Base-by-base conservation (phyloP, 2,888 invertebrate genomes). In the Drosophila lutescens region DNA sequence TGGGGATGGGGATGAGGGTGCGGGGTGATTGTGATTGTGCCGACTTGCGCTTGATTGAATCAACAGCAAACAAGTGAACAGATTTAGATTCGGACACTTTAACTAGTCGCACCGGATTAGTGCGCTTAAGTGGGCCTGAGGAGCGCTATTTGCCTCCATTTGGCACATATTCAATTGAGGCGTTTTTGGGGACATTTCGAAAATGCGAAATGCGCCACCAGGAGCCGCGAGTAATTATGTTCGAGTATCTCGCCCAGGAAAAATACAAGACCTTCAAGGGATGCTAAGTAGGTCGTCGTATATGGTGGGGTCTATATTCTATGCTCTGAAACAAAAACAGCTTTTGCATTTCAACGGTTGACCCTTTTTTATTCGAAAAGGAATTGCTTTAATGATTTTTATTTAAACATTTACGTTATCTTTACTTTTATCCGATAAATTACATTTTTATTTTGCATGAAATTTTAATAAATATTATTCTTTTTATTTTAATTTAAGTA, bases 41-140 rank as follows among this genome's bases (percentile, higher is more conserved):
- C n/a, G 58, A 40, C 44, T 30, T 47, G 43, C 26, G 58, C 65
- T 79, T 86, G 78, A 86, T 79, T 88, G 77, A 85, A 86, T 88
- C 88, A 80, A 86, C 84, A 66, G 74, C 50, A 47, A 74, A 51
- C 62, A 74, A 81, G 80, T 84, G 76, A 79, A 80, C 70, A 77
- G 79, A 80, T 79, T 82, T 77, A 68, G 74, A 74, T 72, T 73
- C 74, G 59, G 79, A 84, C 86, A 86, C 83, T 85, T 86, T 78
- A 83, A 86, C 84, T 74, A 84, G 78, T 66, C 53, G 68, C 66
- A 78, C 74, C 53, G 59, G 65, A 61, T 65, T 53, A 62, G 62
- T 46, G 62, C 41, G 49, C 62, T 43, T 62, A 62, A 60, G 62
- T 59, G 59, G 41, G 62, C 54, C 40, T 30, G 34, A 17, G 32